Percentiles rank a stretch among this genome's conserved stretches.
Evolutionary conservation across 2,113 vertebrate species (phyloP).

Genomic region (Elachura formosa): DNA sequence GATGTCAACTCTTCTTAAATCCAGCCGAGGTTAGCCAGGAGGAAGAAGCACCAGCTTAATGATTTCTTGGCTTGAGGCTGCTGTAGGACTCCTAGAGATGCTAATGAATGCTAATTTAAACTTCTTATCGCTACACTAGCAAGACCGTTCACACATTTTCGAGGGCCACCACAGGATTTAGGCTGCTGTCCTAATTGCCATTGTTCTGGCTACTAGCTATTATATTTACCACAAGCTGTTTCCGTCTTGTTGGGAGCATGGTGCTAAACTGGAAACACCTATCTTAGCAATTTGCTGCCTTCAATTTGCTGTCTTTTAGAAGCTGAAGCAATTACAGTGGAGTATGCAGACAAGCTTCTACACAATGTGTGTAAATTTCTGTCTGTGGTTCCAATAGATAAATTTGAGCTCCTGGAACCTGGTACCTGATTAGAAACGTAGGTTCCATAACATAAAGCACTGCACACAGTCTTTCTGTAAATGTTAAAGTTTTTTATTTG

Average conservation of each 20-base stretch:
- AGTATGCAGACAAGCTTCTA: background rate
- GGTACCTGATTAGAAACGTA: background rate
- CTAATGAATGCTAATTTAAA: slow-evolving; percentile 31
- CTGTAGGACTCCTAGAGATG: background rate
- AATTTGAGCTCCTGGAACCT: background rate
- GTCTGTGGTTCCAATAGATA: background rate
- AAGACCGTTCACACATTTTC: slow-evolving; percentile 38
- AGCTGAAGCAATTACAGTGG: background rate
- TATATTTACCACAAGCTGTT: slow-evolving; percentile 46
- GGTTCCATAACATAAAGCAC: background rate
- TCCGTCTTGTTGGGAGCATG: slow-evolving; percentile 24
- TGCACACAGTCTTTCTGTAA: background rate
- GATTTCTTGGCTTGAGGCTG: background rate
- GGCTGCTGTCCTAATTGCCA: slow-evolving; percentile 49
- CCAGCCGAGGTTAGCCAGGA: background rate
- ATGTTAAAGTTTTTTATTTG: background rate
- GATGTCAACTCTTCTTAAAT: background rate
- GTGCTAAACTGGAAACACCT: slow-evolving; percentile 34
- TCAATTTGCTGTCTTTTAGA: background rate
- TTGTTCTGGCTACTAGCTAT: slow-evolving; percentile 30
- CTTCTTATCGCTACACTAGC: slow-evolving; percentile 37
- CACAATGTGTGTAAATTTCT: background rate
- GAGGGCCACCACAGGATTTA: slow-evolving; percentile 27
- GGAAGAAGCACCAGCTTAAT: background rate
- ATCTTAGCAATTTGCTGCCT: background rate